A percentile compares a stretch with the other conserved stretches of the same genome.
Conservation (phyloP, 2,888 invertebrate genomes). For the Eilema depressum region DNA sequence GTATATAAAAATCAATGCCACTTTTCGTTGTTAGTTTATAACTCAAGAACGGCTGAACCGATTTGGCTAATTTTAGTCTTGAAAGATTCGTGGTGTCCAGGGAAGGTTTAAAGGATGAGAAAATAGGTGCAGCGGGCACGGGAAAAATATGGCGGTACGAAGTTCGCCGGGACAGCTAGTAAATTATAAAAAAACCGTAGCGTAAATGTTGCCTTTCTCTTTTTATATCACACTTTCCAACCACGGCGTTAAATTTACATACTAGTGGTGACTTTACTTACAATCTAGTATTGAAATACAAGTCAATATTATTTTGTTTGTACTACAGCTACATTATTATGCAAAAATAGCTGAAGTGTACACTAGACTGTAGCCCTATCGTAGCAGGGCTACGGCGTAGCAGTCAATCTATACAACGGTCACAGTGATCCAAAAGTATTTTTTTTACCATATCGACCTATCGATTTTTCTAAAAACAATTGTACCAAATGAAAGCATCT, state of each 20-base stretch:
- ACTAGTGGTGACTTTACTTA: conserved; percentile 7
- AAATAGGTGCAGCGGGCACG: too few species aligned
- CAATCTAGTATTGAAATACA: conserved; percentile 13
- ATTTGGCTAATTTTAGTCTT: too few species aligned
- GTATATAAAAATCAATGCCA: too few species aligned
- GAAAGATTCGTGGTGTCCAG: too few species aligned
- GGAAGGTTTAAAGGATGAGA: too few species aligned
- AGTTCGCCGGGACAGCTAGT: too few species aligned
- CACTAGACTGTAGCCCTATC: not conserved
- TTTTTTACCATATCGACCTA: not conserved
- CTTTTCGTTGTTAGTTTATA: too few species aligned
- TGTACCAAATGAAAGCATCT: too few species aligned
- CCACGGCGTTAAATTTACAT: not conserved
- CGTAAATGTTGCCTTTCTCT: not conserved
- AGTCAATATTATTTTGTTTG: not conserved
- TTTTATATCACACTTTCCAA: too few species aligned
- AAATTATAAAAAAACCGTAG: too few species aligned
- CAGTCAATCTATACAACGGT: not conserved
- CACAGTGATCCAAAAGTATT: not conserved
- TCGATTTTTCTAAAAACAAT: not conserved
- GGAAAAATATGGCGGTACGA: too few species aligned
- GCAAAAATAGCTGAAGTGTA: not conserved
- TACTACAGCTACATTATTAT: not conserved
- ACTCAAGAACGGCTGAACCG: too few species aligned
- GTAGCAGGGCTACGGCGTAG: not conserved